Base-by-base conservation (phyloP, 1,140 invertebrate species). In the Drosophila novamexicana region DNA sequence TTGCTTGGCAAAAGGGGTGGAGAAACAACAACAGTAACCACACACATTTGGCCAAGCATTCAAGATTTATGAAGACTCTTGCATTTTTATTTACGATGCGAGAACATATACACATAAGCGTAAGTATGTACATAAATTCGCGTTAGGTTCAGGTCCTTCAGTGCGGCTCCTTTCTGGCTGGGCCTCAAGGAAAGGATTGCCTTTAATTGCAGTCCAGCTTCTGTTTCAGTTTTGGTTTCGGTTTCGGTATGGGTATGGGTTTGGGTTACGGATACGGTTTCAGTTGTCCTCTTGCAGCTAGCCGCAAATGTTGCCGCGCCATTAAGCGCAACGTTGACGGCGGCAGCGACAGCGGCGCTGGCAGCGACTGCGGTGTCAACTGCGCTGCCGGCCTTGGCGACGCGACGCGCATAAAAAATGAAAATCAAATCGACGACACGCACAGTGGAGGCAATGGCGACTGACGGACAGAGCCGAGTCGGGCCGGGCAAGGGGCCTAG, bases 341-440 rank as follows among this genome's bases (percentile, higher is more conserved):
- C 49, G 12, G n/a, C 44, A 32, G 8, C 49, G 64, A 45, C 34
- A 2, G 34, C 42, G 14, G 18, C 36, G 44, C 22, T 18, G 56
- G 10, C 47, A 7, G 49, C 66, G 61, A 50, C 61, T 53, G 78
- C 73, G 68, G 39, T 57, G 68, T 44, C 68, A 58, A 58, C 62
- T 58, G 69, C 62, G 53, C 34, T 37, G 69, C 39, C 62, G 64
- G 64, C 80, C 80, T 82, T 82, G 75, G 79, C 62, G 80, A 75
- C 80, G 66, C 70, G 67, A 75, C 59, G 70, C 66, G 71, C 80
- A 82, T 82, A 79, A 83, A 82, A 82, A 82, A 83, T 75, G 72
- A 68, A 83, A 83, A 79, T 79, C 62, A 83, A 84, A 83, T 83
- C 80, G 80, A 83, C 73, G 68, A 79, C 71, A 82, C 80, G 80